These are phyloP conservation scores for Mastomys coucha DNA, from an alignment of 2,113 vertebrate genomes.

Conservation along the genomic window DNA sequence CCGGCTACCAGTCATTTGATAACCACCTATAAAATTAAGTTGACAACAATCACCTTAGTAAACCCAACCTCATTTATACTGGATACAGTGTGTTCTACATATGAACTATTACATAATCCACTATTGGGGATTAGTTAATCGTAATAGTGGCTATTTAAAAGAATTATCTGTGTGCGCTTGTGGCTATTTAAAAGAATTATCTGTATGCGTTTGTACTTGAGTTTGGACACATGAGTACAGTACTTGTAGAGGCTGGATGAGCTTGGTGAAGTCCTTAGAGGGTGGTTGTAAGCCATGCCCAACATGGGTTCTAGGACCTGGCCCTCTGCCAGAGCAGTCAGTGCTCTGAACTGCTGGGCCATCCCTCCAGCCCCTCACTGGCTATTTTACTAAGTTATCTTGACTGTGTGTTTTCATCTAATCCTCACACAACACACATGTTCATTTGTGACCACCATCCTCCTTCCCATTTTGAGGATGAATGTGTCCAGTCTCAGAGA, in stretches of 20 bases:
- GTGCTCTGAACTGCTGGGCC: not conserved
- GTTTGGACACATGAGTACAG: not conserved
- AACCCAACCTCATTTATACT: not conserved
- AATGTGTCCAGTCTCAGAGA: not conserved
- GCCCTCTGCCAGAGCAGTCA: not conserved
- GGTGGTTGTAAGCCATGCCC: not conserved
- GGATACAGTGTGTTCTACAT: not conserved
- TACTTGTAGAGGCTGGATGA: no score
- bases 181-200: no score
- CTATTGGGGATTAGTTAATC: not conserved
- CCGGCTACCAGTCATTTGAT: not conserved
- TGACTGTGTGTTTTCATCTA: not conserved
- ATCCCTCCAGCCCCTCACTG: not conserved
- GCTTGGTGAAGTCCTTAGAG: not conserved
- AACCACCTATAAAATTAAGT: slow-evolving; percentile 9
- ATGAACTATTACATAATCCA: not conserved
- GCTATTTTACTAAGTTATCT: not conserved
- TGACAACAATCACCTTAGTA: not conserved
- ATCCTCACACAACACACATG: not conserved
- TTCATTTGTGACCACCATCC: not conserved
- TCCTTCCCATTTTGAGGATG: slow-evolving; percentile 20
- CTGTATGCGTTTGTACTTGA: not conserved
- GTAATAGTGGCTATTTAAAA: not conserved
- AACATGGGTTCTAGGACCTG: not conserved
- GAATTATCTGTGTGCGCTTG: not conserved